Conservation (phyloP, 2,888 invertebrate genomes). For the Pecten maximus region DNA sequence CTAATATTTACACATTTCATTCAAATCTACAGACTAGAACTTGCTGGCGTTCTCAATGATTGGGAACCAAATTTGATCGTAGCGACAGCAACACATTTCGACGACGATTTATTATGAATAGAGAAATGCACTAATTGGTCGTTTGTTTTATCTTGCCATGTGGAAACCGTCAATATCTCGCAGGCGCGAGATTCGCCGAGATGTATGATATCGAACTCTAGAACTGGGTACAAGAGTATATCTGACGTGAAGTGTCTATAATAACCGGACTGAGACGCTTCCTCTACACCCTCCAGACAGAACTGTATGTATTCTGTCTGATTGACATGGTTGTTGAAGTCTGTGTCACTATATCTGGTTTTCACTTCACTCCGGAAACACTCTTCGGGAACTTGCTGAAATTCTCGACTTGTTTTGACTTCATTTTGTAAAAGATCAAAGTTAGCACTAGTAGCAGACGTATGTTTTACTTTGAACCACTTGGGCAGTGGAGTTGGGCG, state of each 20-base stretch:
- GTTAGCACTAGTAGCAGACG: neutral
- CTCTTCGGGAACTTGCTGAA: neutral
- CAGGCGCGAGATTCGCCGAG: conserved; percentile 22
- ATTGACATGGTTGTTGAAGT: conserved; percentile 25
- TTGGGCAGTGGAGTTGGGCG: neutral
- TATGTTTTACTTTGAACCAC: neutral
- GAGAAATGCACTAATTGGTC: neutral
- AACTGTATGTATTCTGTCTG: conserved; percentile 22
- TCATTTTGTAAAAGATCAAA: neutral
- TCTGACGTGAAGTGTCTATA: conserved; percentile 7
- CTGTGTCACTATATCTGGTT: conserved; percentile 11
- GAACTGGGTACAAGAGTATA: conserved; percentile 4
- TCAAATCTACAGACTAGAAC: neutral
- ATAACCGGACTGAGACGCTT: neutral
- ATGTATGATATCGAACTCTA: conserved; percentile 30
- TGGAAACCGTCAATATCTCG: neutral
- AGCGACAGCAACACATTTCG: conserved; percentile 3
- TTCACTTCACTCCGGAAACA: neutral
- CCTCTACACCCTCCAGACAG: conserved; percentile 7
- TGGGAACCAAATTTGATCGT: neutral
- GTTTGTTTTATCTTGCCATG: conserved; percentile 22
- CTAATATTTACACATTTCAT: no score
- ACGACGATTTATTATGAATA: neutral
- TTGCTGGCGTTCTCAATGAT: neutral
- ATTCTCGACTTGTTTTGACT: neutral